These are phyloP conservation scores for Procambarus clarkii DNA, from an alignment of 1,140 invertebrate species.

Conservation along the genomic window DNA sequence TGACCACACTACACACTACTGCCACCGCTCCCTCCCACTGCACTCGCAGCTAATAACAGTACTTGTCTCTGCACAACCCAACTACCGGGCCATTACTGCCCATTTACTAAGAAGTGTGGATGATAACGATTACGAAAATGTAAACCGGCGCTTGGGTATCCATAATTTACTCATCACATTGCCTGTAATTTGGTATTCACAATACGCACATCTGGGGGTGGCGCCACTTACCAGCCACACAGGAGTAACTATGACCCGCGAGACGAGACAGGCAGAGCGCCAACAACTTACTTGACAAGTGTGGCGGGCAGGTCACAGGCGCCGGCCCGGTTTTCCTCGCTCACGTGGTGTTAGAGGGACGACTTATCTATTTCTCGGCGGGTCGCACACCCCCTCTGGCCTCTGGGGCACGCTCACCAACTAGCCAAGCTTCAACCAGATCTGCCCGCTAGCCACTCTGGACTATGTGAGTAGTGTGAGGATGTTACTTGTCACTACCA, in stretches of 20 bases:
- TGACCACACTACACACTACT: background rate
- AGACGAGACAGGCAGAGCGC: background rate
- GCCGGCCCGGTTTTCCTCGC: background rate
- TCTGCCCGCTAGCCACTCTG: background rate
- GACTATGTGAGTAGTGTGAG: background rate
- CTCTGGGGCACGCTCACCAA: background rate
- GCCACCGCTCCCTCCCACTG: background rate
- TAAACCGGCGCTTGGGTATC: background rate
- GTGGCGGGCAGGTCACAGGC: background rate
- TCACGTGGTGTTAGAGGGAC: conserved; percentile 37
- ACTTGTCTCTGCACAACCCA: background rate
- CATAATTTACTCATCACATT: background rate
- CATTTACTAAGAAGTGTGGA: background rate
- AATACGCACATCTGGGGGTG: background rate
- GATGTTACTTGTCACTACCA: background rate
- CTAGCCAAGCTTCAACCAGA: background rate
- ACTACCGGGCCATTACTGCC: background rate
- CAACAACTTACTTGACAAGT: conserved; percentile 5
- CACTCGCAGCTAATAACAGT: background rate
- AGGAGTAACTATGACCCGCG: background rate
- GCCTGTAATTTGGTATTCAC: background rate
- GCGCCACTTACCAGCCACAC: background rate
- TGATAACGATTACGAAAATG: background rate
- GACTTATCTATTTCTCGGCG: conserved; percentile 24
- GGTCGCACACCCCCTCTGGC: background rate